Evolutionary conservation across 2,113 vertebrate genomes (phyloP), one percentile per base, ranked within the genome.

Genomic region (Deroptyus accipitrinus): DNA sequence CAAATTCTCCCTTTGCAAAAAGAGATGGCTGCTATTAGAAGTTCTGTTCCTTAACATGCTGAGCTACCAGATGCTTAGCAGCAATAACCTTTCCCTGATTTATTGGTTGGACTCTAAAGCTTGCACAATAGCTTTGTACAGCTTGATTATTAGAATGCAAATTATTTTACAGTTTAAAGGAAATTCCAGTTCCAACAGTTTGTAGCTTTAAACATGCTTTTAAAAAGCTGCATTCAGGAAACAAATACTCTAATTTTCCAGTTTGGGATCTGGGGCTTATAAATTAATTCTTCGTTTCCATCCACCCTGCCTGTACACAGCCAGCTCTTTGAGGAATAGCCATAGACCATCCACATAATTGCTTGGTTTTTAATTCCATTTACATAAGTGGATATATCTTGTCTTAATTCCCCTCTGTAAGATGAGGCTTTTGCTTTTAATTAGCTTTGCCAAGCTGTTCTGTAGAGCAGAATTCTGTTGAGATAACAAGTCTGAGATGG

Each of bases 361-460:
- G 54, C 44, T 11, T 48, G 20, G 84, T 54, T 70, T 9, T 24
- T 16, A 37, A 39, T 48, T 76, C 49, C 16, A 62, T 90, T 93
- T 91, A 16, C 33, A 42, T 88, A 10, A 70, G 57, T 48, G 35
- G 75, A 30, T 79, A 27, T 62, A 61, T 95, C 19, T 75, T 87
- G 31, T 78, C 67, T 77, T 89, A 33, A 85, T 59, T 82, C 30
- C 62, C 57, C 69, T 66, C 63, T 80, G 49, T 44, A 69, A 87
- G 86, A 59, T 14, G 20, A 66, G 28, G 49, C 31, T 55, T 81
- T 82, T 72, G 72, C 31, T 64, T 72, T 89, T 87, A 94, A 92
- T 91, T 87, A 57, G 69, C 33, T 82, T n/a, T 91, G 62, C 80
- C 61, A 79, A 94, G 62, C 81, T 94, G 73, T 68, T 88, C 18